Evolutionary conservation across 2,888 invertebrate species (phyloP), one percentile per base, ranked within the genome.

Genomic region (Pristionchus maxplancki): DNA sequence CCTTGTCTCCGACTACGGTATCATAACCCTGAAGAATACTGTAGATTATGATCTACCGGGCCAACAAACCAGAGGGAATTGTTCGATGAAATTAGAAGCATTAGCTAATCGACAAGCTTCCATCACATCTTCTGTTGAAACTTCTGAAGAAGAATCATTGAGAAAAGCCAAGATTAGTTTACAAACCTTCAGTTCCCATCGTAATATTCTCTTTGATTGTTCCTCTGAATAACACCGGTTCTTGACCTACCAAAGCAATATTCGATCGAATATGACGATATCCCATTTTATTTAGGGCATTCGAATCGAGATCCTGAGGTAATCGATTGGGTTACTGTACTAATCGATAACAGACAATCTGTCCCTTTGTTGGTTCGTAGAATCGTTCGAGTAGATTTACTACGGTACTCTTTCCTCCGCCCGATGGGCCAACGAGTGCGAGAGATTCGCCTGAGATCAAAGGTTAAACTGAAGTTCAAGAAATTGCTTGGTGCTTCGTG

Each of bases 161-260:
- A 24, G 24, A n/a, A 58, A 58, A 24, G 58, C n/a, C n/a, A 48
- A 28, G 1, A 11, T 20, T 2, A 40, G 24, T n/a, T 11, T n/a
- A 20, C 34, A 98, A 96, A 20, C 85, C 85, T 64, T 85, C 64
- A 28, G 31, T 28, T 98, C 98, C 94, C 98, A 98, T 97, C 91
- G 98, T 97, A 95, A 98, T 98, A 91, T 98, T 97, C 0, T 96
- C 96, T 97, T 95, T 85, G 88, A 98, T 97, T 20, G 97, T 97
- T 88, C 97, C 96, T 95, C 97, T 97, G 95, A 98, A 98, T 0
- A 98, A 96, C 0, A 97, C 96, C 0, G 98, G 98, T 94, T 98
- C 98, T 95, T 98, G 98, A 5, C 97, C 97, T 1, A 98, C 98
- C 90, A 98, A 97, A 4, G 97, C 97, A 89, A 98, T 96, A 90